A percentile compares a stretch with the other conserved stretches of the same genome.
phyloP scores from a whole-genome alignment of 2,113 vertebrate species.

The Ceyx cyanopectus region DNA sequence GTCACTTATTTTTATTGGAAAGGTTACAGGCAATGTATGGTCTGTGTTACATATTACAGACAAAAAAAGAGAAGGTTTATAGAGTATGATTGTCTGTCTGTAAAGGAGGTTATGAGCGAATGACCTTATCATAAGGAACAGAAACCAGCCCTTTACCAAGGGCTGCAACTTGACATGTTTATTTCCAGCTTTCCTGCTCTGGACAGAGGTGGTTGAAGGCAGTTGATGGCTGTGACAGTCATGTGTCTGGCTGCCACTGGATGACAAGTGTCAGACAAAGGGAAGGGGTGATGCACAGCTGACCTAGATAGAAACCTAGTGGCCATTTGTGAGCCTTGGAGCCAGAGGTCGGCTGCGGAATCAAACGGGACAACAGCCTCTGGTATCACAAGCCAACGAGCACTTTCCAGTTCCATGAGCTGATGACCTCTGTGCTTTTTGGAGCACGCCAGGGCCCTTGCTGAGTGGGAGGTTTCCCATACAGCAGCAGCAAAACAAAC shows the following conservation, averaged over 20 bases:
- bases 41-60: neutral
- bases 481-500: neutral
- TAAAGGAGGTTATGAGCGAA: neutral
- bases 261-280: neutral
- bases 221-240: neutral
- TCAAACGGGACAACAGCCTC: fast-evolving
- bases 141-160: neutral
- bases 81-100: neutral
- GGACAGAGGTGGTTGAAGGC: fast-evolving
- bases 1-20: neutral
- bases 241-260: neutral
- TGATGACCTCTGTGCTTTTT: neutral
- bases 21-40: neutral
- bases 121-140: neutral
- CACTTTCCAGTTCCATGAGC: fast-evolving
- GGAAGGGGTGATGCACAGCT: neutral
- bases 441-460: fast-evolving
- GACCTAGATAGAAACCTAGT: neutral
- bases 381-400: fast-evolving
- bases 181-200: neutral
- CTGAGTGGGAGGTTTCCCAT: neutral
- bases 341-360: neutral
- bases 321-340: neutral
- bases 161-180: neutral
- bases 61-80: neutral